Evolutionary conservation across 2,797 vertebrate species (phyloP).

Genomic region (Lateolabrax maculatus): DNA sequence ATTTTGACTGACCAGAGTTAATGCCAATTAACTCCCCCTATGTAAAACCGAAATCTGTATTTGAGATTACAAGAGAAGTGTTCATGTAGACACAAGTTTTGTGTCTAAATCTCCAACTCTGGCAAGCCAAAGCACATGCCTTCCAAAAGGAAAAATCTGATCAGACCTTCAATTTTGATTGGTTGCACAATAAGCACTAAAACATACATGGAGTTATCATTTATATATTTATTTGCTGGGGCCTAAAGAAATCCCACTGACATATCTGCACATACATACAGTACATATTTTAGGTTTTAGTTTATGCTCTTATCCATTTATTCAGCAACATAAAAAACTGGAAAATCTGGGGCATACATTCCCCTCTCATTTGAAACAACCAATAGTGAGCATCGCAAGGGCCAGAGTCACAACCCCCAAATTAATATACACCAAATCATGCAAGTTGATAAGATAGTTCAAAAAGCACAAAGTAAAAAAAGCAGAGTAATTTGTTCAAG

Average conservation of each 20-base stretch:
- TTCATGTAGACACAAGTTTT: conserved; percentile 46
- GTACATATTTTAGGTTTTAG: background rate
- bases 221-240: conserved; percentile 17
- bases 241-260: background rate
- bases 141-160: conserved; percentile 62
- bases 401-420: background rate
- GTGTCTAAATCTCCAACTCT: conserved; percentile 43
- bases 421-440: background rate
- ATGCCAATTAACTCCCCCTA: conserved; percentile 60
- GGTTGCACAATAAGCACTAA: conserved; percentile 47
- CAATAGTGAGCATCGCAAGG: background rate
- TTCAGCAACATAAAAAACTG: background rate
- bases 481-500: background rate
- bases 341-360: background rate
- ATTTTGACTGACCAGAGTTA: conserved; percentile 59
- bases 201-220: conserved; percentile 28
- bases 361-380: background rate
- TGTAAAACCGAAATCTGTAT: conserved; percentile 71
- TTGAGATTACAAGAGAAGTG: conserved; percentile 57
- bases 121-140: conserved; percentile 47
- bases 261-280: background rate
- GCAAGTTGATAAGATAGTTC: background rate
- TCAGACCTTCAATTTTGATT: conserved; percentile 44
- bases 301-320: background rate
- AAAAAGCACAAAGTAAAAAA: conserved; percentile 8